phyloP scores from a whole-genome alignment of 2,888 invertebrate genomes.

The Aleiodes testaceus region DNA sequence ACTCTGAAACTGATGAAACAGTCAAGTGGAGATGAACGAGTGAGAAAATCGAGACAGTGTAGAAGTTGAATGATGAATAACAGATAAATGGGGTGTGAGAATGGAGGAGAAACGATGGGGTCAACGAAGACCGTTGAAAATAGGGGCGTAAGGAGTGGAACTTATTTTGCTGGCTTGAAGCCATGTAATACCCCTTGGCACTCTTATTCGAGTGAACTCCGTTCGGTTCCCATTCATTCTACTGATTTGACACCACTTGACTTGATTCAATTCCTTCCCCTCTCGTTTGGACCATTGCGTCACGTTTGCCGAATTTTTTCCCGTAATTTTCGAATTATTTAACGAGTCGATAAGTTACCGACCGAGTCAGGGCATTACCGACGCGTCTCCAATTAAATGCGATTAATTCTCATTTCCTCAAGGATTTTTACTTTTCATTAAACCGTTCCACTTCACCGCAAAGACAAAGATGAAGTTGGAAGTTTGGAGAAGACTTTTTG shows the following conservation, averaged over 20 bases:
- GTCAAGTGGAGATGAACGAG: slow-evolving; percentile 7
- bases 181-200: slow-evolving; percentile 61
- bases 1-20: slow-evolving; percentile 40
- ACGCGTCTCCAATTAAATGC: slow-evolving; percentile 44
- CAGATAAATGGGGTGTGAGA: slow-evolving; percentile 43
- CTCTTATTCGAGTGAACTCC: slow-evolving; percentile 47
- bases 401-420: too few species aligned
- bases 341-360: not conserved
- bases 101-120: slow-evolving; percentile 36
- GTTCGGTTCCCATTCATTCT: slow-evolving; percentile 39
- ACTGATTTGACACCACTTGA: slow-evolving; percentile 53
- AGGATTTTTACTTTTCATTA: too few species aligned
- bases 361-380: not conserved
- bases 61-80: slow-evolving; percentile 40
- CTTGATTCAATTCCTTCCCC: slow-evolving; percentile 27
- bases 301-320: not conserved
- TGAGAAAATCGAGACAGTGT: slow-evolving; percentile 6
- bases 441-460: too few species aligned
- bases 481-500: slow-evolving; percentile 23
- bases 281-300: not conserved
- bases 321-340: not conserved
- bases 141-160: slow-evolving; percentile 32
- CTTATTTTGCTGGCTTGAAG: slow-evolving; percentile 57
- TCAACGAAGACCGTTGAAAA: slow-evolving; percentile 40
- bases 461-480: too few species aligned